These are phyloP conservation scores for Helicoverpa assulta DNA, from an alignment of 2,888 invertebrate genomes.

Conservation along the genomic window DNA sequence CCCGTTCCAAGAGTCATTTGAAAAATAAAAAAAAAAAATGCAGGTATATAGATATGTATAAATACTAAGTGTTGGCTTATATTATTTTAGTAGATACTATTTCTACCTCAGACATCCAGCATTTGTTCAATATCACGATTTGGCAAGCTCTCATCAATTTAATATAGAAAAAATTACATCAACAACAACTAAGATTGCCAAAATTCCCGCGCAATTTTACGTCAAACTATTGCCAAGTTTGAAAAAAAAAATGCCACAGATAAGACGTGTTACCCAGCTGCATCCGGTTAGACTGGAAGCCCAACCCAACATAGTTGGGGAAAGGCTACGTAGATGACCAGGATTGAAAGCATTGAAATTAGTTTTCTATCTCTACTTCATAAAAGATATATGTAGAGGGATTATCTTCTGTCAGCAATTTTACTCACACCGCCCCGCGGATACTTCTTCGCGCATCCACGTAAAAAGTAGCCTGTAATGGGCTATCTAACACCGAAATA, in stretches of 20 bases:
- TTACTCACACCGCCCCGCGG: neutral
- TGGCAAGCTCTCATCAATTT: slow-evolving; percentile 33
- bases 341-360: too few species aligned
- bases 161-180: slow-evolving; percentile 15
- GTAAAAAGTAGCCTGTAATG: too few species aligned
- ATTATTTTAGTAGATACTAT: neutral
- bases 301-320: too few species aligned
- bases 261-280: slow-evolving; percentile 3
- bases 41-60: too few species aligned
- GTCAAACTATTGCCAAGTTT: slow-evolving; percentile 51
- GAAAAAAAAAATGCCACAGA: slow-evolving; percentile 39
- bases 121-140: slow-evolving; percentile 26
- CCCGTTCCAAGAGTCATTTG: too few species aligned
- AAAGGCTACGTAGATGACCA: too few species aligned
- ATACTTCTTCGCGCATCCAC: too few species aligned
- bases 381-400: neutral
- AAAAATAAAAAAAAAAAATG: too few species aligned
- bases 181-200: slow-evolving; percentile 45
- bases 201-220: slow-evolving; percentile 56
- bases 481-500: too few species aligned
- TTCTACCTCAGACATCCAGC: neutral
- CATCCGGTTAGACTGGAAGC: too few species aligned
- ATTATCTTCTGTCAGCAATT: neutral
- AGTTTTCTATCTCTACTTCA: neutral
- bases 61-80: too few species aligned